Evolutionary conservation across 2,113 vertebrate species (phyloP).

Genomic region (Tragelaphus scriptus): DNA sequence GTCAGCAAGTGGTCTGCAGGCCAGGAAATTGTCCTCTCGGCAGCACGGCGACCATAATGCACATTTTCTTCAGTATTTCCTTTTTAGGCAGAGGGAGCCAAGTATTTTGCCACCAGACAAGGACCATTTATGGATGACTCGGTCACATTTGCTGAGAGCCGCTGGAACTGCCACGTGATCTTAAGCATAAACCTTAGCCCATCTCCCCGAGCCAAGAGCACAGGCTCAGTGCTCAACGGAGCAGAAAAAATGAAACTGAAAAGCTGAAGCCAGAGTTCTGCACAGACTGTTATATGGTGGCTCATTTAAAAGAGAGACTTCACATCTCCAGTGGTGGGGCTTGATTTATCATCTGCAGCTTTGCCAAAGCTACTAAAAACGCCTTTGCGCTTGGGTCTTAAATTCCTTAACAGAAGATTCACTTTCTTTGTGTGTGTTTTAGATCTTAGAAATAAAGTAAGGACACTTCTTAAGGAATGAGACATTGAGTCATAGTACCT

Average conservation of each 20-base stretch:
- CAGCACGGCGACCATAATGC: neutral
- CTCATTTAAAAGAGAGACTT: constrained; percentile 15
- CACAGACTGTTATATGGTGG: neutral
- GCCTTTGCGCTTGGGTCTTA: constrained; percentile 6
- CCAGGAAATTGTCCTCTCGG: constrained; percentile 18
- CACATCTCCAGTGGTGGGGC: neutral
- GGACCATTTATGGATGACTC: constrained; percentile 44
- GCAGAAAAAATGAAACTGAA: neutral
- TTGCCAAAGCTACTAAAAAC: neutral
- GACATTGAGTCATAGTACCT: neutral
- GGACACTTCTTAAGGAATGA: neutral
- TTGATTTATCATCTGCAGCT: constrained; percentile 31
- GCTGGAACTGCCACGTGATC: neutral
- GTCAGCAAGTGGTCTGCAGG: constrained; percentile 26
- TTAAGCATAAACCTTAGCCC: constrained; percentile 41
- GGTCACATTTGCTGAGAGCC: neutral
- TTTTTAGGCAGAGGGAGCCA: constrained; percentile 51
- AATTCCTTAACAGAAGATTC: constrained; percentile 21
- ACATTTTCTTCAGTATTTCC: constrained; percentile 48
- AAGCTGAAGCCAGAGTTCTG: constrained; percentile 13
- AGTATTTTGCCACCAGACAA: constrained; percentile 52
- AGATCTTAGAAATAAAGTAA: constrained; percentile 16
- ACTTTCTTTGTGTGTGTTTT: constrained; percentile 2
- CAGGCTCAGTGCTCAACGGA: neutral
- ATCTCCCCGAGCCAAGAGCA: neutral